Conservation (phyloP, 2,888 invertebrate genomes). For the Xylota segnis region DNA sequence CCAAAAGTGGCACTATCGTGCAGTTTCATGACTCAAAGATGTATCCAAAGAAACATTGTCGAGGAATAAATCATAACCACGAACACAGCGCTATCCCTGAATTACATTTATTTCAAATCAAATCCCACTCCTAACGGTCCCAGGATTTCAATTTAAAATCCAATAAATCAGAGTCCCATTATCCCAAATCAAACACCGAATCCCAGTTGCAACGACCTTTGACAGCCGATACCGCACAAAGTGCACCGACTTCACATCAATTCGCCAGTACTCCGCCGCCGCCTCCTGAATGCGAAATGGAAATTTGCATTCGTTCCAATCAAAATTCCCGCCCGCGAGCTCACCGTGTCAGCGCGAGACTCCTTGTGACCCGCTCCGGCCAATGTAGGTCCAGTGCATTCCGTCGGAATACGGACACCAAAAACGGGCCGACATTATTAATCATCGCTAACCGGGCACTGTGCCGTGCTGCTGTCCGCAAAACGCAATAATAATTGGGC, state of each 20-base stretch:
- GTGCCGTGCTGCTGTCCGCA: constrained; percentile 53
- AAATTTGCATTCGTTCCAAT: constrained; percentile 62
- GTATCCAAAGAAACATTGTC: too few species aligned
- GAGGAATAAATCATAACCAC: too few species aligned
- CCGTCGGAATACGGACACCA: constrained; percentile 24
- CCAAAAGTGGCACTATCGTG: too few species aligned
- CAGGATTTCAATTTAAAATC: constrained; percentile 27
- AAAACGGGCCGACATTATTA: constrained; percentile 69
- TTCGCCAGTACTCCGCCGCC: constrained; percentile 12
- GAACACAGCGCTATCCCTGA: neutral
- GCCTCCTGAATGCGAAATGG: constrained; percentile 15
- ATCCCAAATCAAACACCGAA: constrained; percentile 58
- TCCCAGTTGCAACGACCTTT: constrained; percentile 73
- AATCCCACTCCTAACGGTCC: neutral
- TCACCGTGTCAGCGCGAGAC: constrained; percentile 15
- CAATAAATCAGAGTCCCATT: constrained; percentile 65
- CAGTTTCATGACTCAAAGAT: too few species aligned
- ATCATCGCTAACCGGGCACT: constrained; percentile 72
- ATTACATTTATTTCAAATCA: neutral
- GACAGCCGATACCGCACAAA: constrained; percentile 68
- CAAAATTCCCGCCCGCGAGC: constrained; percentile 23
- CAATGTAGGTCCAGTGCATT: constrained; percentile 51
- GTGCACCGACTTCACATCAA: constrained; percentile 47
- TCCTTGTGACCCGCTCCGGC: constrained; percentile 52
- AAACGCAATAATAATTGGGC: constrained; percentile 75